Evolutionary conservation across 2,113 vertebrate genomes (phyloP), one percentile per base, ranked within the genome.

Genomic region (Himantopus leucocephalus): DNA sequence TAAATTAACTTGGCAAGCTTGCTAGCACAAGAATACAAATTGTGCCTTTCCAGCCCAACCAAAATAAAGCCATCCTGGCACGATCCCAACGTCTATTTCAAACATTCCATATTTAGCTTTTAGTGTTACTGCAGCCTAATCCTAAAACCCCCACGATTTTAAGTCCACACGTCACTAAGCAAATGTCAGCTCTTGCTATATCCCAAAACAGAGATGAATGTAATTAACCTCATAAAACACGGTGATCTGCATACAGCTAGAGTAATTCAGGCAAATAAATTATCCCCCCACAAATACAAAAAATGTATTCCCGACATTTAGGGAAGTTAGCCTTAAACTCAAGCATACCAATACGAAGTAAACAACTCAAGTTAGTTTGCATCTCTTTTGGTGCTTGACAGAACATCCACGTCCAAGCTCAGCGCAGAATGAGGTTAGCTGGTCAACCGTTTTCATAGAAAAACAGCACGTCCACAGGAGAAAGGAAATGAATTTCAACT

Each of bases 401-500:
- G 32, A 43, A 29, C 39, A 72, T 13, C 63, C 76, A n/a, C n/a
- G 63, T 39, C 53, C 43, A 63, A 78, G 47, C 60, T 62, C 32
- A 74, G 66, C 3, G 39, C 15, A 82, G 20, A 87, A 87, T 62
- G 9, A 39, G 27, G 56, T 90, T 35, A 84, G 50, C 53, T 48
- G 66, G 63, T 50, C 73, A 89, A 55, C 53, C 16, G 29, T 53
- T 97, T 97, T 95, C 91, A 94, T 34, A 96, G 92, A 96, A 97
- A 96, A 98, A 82, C 1, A 73, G 29, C 53, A 55, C 9, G 14
- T 66, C 85, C 74, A 55, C 14, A 71, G 76, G 60, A 74, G 73
- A 97, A 97, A 96, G 66, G 35, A 94, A 97, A 97, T 74, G 2
- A 86, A 94, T 85, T 92, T 75, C 94, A 94, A 45, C 59, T 32